A percentile compares a stretch with the other conserved stretches of the same genome.
phyloP scores from a whole-genome alignment of 2,888 invertebrate species.

The Antitype chi region DNA sequence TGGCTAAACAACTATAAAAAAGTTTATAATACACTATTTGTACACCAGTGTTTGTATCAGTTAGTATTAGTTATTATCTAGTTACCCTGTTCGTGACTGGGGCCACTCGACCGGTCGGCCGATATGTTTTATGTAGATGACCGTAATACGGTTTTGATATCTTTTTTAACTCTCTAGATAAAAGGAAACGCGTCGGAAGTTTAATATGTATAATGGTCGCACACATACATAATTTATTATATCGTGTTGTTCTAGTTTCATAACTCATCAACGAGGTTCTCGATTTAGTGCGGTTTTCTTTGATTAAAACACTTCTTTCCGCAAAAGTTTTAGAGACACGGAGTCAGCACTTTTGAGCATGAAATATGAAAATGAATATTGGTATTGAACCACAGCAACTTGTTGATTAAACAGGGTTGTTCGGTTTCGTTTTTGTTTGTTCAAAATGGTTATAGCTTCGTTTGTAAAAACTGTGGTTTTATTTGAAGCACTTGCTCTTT shows the following conservation, averaged over 20 bases:
- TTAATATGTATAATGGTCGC: slow-evolving; percentile 15
- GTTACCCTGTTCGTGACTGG: slow-evolving; percentile 30
- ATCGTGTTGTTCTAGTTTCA: slow-evolving; percentile 28
- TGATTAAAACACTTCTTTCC: slow-evolving; percentile 38
- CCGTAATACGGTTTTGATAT: slow-evolving; percentile 30
- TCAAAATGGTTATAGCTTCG: slow-evolving; percentile 32
- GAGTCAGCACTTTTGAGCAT: slow-evolving; percentile 20
- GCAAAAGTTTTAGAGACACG: slow-evolving; percentile 6
- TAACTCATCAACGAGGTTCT: slow-evolving; percentile 26
- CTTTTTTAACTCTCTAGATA: slow-evolving; percentile 31
- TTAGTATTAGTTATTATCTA: slow-evolving; percentile 48
- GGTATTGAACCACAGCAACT: slow-evolving; percentile 41
- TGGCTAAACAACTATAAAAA: slow-evolving; percentile 55
- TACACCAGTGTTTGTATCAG: slow-evolving; percentile 46
- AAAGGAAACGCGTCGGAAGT: slow-evolving; percentile 28
- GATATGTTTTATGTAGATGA: slow-evolving; percentile 26
- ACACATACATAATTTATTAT: slow-evolving; percentile 28
- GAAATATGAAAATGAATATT: slow-evolving; percentile 45
- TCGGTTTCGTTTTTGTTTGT: slow-evolving; percentile 46
- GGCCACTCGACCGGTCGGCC: slow-evolving; percentile 5
- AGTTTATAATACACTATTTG: slow-evolving; percentile 52
- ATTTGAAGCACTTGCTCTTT: slow-evolving; percentile 41
- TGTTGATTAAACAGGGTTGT: slow-evolving; percentile 52
- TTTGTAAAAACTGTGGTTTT: slow-evolving; percentile 41
- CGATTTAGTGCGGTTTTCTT: slow-evolving; percentile 30